Base-by-base conservation (phyloP, 2,888 invertebrate genomes). In the Yponomeuta cagnagella region DNA sequence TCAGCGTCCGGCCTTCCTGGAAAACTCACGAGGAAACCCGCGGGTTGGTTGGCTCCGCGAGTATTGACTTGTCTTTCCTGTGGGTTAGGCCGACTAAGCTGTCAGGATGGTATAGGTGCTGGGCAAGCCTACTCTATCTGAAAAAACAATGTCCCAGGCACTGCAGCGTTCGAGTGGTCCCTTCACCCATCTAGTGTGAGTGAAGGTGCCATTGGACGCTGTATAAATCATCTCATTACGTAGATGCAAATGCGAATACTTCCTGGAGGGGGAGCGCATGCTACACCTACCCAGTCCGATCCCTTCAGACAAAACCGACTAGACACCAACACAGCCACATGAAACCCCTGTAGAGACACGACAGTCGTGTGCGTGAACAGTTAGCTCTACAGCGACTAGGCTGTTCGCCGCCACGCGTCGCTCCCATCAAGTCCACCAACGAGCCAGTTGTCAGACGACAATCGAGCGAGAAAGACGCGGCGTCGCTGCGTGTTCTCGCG, bases 401-500 rank as follows among this genome's bases (percentile, higher is more conserved):
- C 37, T 23, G 48, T 48, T 10, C 52, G 52, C 30, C 48, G 48
- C 31, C 68, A 52, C 68, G 68, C 68, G 48, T 1, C 37, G 37
- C 63, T 5, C 37, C 30, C 10, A 43, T 63, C 74, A 74, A 43
- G 74, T 74, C 73, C 75, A 71, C 71, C 73, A 75, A 71, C 71
- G 74, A 71, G 70, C 78, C 80, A 92, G 92, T 92, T 89, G 91
- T 90, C 90, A 87, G 76, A 76, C 77, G 87, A 85, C 91, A 87
- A 83, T 86, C 79, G 70, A 74, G 72, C 75, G 92, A 88, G 92
- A 92, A 92, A 92, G 92, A 92, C 92, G 91, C 90, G 86, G 86
- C 82, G 85, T 76, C 80, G 85, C 82, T 82, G 85, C 86, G 92
- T 90, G 92, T 92, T 91, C 92, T 89, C 90, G 23, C 43, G 9